Evolutionary conservation across 2,888 invertebrate species (phyloP).

Genomic region (Entomobrya multifasciata): DNA sequence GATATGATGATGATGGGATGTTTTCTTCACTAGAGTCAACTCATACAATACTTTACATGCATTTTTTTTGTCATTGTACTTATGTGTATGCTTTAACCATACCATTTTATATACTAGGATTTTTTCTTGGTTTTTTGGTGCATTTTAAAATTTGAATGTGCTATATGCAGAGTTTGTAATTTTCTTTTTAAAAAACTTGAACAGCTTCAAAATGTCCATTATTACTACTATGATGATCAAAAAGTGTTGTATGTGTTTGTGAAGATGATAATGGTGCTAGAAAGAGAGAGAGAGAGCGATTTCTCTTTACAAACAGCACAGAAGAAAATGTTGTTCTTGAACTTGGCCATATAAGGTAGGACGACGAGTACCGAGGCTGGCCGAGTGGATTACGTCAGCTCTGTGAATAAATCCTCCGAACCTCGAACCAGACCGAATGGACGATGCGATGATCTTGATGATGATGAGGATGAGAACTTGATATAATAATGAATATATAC

Average conservation of each 20-base stretch:
- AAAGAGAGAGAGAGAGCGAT: too few species aligned
- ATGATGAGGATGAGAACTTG: too few species aligned
- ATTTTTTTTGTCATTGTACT: too few species aligned
- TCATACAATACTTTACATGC: too few species aligned
- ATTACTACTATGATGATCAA: neutral
- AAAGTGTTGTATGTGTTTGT: constrained; percentile 7
- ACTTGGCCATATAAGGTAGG: constrained; percentile 80
- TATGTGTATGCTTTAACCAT: too few species aligned
- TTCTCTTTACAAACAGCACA: constrained; percentile 74
- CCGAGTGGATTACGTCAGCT: constrained; percentile 80
- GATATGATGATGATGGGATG: neutral
- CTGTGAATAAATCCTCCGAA: constrained; percentile 79
- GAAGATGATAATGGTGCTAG: constrained; percentile 65
- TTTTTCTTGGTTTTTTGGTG: too few species aligned
- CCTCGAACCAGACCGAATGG: constrained; percentile 76
- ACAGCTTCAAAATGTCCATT: neutral
- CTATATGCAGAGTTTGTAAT: neutral
- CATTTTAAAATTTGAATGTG: too few species aligned
- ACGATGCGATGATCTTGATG: too few species aligned
- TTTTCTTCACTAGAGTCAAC: neutral
- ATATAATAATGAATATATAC: too few species aligned
- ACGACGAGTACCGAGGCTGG: constrained; percentile 80
- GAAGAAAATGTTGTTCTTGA: constrained; percentile 79
- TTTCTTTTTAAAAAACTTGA: constrained; percentile 13
- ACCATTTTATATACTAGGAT: too few species aligned